Conservation (phyloP, 2,888 invertebrate genomes). For the Zygothrica quintamaculata region DNA sequence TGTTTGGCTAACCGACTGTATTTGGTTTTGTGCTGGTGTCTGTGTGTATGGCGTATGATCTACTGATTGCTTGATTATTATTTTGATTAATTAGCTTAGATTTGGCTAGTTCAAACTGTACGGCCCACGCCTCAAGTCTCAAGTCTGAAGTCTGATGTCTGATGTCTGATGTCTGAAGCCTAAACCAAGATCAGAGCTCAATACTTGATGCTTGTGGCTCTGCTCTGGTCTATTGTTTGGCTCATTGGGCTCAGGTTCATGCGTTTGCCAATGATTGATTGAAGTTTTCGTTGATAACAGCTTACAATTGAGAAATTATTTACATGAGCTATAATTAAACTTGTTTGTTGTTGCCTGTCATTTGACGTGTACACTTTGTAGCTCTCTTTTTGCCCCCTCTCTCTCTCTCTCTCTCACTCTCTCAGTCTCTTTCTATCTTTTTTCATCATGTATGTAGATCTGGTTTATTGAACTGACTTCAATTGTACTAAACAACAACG, state of each 20-base stretch:
- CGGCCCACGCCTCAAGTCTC: constrained; percentile 78
- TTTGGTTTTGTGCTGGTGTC: constrained; percentile 58
- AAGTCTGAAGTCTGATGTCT: constrained; percentile 26
- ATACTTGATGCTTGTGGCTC: constrained; percentile 30
- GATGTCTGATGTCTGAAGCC: background rate
- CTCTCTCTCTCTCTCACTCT: constrained; percentile 6
- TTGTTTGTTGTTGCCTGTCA: constrained; percentile 80
- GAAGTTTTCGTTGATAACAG: constrained; percentile 81
- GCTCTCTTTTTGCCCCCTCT: constrained; percentile 26
- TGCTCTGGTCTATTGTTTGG: constrained; percentile 38
- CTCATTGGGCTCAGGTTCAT: constrained; percentile 70
- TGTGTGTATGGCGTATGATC: constrained; percentile 63
- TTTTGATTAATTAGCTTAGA: constrained; percentile 83
- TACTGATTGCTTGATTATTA: constrained; percentile 82
- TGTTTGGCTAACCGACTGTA: background rate
- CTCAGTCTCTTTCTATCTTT: constrained; percentile 2
- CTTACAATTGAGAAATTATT: constrained; percentile 81
- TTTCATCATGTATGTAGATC: constrained; percentile 39
- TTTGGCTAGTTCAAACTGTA: constrained; percentile 79
- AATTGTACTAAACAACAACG: constrained; percentile 51
- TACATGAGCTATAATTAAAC: constrained; percentile 81
- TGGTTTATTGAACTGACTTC: constrained; percentile 74
- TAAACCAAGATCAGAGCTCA: background rate
- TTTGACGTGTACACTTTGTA: constrained; percentile 61
- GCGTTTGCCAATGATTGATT: constrained; percentile 81